These are phyloP conservation scores for Uloborus plumipes DNA, from an alignment of 2,888 invertebrate genomes.

Conservation along the genomic window DNA sequence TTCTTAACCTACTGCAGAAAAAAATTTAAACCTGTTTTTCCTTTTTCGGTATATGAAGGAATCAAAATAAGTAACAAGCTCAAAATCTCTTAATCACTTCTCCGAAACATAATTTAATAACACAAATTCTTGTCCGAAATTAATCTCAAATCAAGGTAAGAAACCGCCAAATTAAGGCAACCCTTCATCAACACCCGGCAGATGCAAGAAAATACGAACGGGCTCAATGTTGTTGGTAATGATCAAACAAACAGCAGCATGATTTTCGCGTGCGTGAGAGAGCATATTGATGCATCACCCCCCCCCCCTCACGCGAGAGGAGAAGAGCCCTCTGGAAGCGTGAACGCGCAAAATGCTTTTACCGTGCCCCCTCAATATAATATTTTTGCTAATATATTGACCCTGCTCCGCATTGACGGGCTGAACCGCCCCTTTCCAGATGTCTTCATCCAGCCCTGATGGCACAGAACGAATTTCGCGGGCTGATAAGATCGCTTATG, in stretches of 20 bases:
- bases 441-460: slow-evolving; percentile 49
- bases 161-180: neutral
- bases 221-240: neutral
- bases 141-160: too few species aligned
- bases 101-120: too few species aligned
- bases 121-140: too few species aligned
- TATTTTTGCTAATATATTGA: slow-evolving; percentile 63
- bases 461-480: slow-evolving; percentile 34
- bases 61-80: too few species aligned
- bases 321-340: slow-evolving; percentile 38
- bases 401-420: slow-evolving; percentile 53
- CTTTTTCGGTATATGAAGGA: too few species aligned
- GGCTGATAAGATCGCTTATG: slow-evolving; percentile 34
- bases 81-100: too few species aligned
- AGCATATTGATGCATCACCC: slow-evolving; percentile 10
- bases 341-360: slow-evolving; percentile 55
- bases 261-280: slow-evolving; percentile 49
- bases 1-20: too few species aligned
- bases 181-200: neutral
- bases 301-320: neutral
- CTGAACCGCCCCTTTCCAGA: slow-evolving; percentile 42
- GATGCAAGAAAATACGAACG: neutral
- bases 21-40: too few species aligned
- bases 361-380: slow-evolving; percentile 28
- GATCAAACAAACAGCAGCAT: slow-evolving; percentile 1